Base-by-base conservation (phyloP, 2,888 invertebrate species). In the Cordilura impudica region DNA sequence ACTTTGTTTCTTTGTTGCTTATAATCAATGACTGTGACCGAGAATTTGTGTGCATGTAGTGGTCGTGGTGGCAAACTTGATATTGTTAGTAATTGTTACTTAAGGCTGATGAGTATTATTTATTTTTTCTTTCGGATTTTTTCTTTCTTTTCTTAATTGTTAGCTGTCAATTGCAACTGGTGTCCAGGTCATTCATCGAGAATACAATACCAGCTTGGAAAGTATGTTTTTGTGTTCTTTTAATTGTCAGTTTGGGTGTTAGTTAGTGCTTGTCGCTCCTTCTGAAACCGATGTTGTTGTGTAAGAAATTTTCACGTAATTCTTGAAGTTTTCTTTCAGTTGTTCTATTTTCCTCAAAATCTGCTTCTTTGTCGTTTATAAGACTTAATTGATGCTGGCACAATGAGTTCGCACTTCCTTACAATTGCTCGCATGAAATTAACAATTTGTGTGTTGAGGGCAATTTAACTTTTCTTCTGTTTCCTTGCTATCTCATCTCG, bases 141-240 rank as follows among this genome's bases (percentile, higher is more conserved):
- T 10, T 53, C 12, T 54, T 7, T 10, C 35, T 12, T 53, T 49
- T 10, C 39, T 72, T 71, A 75, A 75, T 67, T 67, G 75, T 14
- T 19, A 66, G 1, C 66, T 79, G 79, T 75, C 79, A 75, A 71
- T 79, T 71, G 66, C 79, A 79, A 71, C 79, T 79, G 69, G 56
- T 70, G 56, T 70, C 12, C 29, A 4, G 14, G 43, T 19, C 7
- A 67, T 56, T 53, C 14, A 39, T 39, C 4, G 12, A n/a, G 35
- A 39, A n/a, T n/a, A 4, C n/a, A 31, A 10, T n/a, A 39, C 12
- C 16, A 14, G 63, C 49, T 16, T 21, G 31, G 18, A 4, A 16
- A 19, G 63, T 26, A 49, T 5, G 47, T 45, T 47, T 12, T 31
- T 35, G 21, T 8, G 16, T 31, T 49, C 49, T n/a, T 31, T 51